Evolutionary conservation across 2,888 invertebrate genomes (phyloP).

Genomic region (Lithosia quadra): DNA sequence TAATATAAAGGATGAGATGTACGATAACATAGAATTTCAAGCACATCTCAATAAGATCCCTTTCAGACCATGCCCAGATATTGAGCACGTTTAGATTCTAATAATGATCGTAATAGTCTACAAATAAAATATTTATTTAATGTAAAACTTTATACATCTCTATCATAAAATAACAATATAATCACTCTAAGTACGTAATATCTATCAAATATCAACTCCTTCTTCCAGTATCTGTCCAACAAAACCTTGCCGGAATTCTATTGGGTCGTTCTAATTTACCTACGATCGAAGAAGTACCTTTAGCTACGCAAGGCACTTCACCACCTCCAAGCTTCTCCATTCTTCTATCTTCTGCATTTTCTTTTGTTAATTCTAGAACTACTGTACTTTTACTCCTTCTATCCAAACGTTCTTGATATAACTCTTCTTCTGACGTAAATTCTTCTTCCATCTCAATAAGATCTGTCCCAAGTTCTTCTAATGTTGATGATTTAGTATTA

Average conservation of each 20-base stretch:
- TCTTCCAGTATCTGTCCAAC: slow-evolving; percentile 74
- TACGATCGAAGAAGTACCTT: slow-evolving; percentile 45
- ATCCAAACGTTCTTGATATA: slow-evolving; percentile 52
- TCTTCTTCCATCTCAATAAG: slow-evolving; percentile 59
- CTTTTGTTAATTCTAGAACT: slow-evolving; percentile 38
- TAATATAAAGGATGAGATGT: too few species aligned
- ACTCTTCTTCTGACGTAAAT: slow-evolving; percentile 66
- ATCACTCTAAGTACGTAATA: slow-evolving; percentile 19
- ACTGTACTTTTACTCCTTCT: slow-evolving; percentile 51
- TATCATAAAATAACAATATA: slow-evolving; percentile 3
- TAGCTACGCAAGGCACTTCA: slow-evolving; percentile 52
- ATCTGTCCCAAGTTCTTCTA: slow-evolving; percentile 72
- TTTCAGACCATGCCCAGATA: too few species aligned
- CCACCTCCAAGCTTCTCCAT: slow-evolving; percentile 55
- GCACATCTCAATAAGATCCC: too few species aligned
- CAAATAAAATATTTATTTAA: not conserved
- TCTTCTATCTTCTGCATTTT: slow-evolving; percentile 38
- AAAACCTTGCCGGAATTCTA: slow-evolving; percentile 73
- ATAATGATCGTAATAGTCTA: not conserved
- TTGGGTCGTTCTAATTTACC: slow-evolving; percentile 63
- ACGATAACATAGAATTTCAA: too few species aligned
- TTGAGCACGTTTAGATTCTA: too few species aligned
- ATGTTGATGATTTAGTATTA: slow-evolving; percentile 59
- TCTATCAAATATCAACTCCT: slow-evolving; percentile 25
- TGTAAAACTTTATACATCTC: slow-evolving; percentile 5